A percentile compares a stretch with the other conserved stretches of the same genome.
These are phyloP conservation scores for Formica aserva DNA, from an alignment of 2,888 invertebrate species.

Conservation along the genomic window DNA sequence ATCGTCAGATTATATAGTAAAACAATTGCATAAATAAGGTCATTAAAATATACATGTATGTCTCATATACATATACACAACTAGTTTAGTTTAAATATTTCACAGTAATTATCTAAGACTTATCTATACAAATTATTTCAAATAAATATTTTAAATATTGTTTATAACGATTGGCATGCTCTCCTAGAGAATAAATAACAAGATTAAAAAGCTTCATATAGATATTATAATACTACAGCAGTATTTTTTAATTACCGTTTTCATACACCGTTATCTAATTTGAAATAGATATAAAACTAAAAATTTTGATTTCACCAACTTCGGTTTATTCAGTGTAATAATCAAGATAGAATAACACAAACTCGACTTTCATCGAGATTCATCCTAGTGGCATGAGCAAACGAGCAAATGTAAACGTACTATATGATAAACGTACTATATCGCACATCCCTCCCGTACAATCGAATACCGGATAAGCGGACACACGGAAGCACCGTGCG, in stretches of 20 bases:
- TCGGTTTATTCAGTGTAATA: background rate
- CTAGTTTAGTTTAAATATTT: background rate
- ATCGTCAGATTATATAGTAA: background rate
- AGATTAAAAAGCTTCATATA: background rate
- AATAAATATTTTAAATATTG: background rate
- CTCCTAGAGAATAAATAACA: background rate
- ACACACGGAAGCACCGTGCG: constrained; percentile 3
- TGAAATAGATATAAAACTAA: background rate
- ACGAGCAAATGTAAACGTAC: background rate
- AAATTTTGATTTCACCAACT: background rate
- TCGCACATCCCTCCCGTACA: constrained; percentile 8
- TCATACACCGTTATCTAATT: background rate
- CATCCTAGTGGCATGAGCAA: background rate
- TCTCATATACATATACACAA: background rate
- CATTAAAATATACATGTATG: background rate
- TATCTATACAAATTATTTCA: too few species aligned
- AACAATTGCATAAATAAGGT: constrained; percentile 11
- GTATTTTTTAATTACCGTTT: background rate
- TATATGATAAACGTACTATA: constrained; percentile 20
- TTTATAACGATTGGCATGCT: background rate
- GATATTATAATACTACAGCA: background rate
- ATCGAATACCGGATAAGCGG: constrained; percentile 21
- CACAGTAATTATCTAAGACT: background rate
- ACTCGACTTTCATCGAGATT: constrained; percentile 3
- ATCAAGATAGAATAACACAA: background rate